Base-by-base conservation (phyloP, 2,888 invertebrate species). In the Sesia bembeciformis region DNA sequence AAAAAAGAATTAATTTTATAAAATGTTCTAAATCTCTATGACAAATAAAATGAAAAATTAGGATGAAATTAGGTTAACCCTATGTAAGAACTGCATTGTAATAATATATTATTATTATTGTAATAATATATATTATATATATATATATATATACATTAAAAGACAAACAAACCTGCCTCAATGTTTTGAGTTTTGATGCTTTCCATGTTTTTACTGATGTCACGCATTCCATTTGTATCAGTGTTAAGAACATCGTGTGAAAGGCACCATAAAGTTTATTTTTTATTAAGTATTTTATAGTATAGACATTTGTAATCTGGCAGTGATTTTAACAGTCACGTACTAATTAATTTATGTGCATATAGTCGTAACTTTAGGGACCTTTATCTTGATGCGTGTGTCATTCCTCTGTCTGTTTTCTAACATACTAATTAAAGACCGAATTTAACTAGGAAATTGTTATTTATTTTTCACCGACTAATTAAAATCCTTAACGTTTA, bases 301-400 rank as follows among this genome's bases (percentile, higher is more conserved):
- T 46, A 46, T 46, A 46, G 46, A 23, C 46, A 46, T 46, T 46
- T 46, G 46, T 46, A 46, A 46, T 46, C 46, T 46, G 23, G 46
- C 23, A 8, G 46, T n/a, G 46, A 46, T 46, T 46, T 46, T 46
- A 46, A 46, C 53, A 40, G 53, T 49, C 53, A 53, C 53, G 53
- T 53, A 53, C 49, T 49, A 49, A 49, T 53, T 53, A 49, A 53
- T 53, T 50, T 53, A 53, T 53, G 53, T 40, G 23, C 39, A 40
- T 46, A 46, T 8, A 46, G 46, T 46, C 23, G 46, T 46, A 46
- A 46, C 46, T 46, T n/a, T 46, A 4, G n/a, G 46, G 46, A 6
- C 5, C 8, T 46, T 46, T 46, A 46, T 46, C 43, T 46, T 46
- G 43, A 46, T 46, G 43, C 4, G 4, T 46, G 8, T 46, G 23